Evolutionary conservation across 2,888 invertebrate genomes (phyloP).

Genomic region (Hartigia nigra): DNA sequence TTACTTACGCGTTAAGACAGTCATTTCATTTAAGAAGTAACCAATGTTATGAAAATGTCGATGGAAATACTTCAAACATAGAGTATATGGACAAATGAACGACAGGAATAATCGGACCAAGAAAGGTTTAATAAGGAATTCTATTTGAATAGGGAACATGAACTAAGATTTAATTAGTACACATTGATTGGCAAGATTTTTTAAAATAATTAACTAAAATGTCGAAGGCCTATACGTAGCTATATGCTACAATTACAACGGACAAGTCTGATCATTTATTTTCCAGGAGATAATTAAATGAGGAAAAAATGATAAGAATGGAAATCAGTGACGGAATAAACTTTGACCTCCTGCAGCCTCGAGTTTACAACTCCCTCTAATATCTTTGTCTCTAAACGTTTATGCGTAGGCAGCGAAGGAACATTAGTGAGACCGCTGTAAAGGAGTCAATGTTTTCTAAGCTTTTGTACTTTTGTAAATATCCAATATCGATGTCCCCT

Average conservation of each 20-base stretch:
- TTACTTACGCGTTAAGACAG: constrained; percentile 15
- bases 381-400: not conserved
- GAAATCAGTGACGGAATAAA: not conserved
- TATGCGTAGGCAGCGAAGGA: not conserved
- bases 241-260: not conserved
- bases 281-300: not conserved
- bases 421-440: constrained; percentile 38
- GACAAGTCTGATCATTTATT: constrained; percentile 2
- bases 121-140: not conserved
- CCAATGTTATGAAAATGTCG: not conserved
- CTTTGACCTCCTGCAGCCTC: not conserved
- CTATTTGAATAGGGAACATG: not conserved
- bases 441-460: constrained; percentile 60
- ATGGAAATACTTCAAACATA: constrained; percentile 8
- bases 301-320: constrained; percentile 5
- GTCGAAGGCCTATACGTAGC: not conserved
- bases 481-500: constrained; percentile 35
- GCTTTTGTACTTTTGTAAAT: constrained; percentile 66
- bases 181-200: not conserved
- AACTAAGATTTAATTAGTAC: not conserved
- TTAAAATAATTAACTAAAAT: not conserved
- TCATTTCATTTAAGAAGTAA: constrained; percentile 13
- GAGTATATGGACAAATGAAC: constrained; percentile 1
- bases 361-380: not conserved
- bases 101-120: not conserved